Percentiles rank a stretch among this genome's conserved stretches.
phyloP scores from a whole-genome alignment of 1,140 invertebrate genomes.

The Intoshia linei region DNA sequence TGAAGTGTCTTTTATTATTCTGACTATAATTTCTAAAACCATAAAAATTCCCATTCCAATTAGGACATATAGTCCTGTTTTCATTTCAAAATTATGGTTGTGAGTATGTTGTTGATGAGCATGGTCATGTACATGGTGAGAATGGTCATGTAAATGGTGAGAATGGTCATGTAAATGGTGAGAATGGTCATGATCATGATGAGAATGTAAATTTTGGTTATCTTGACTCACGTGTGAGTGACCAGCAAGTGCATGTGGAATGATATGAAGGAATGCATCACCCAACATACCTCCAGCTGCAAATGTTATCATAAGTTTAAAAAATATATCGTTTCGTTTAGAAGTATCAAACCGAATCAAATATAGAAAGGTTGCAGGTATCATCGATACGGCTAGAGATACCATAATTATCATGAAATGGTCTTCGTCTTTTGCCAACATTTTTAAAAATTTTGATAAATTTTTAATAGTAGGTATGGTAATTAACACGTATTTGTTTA shows the following conservation, averaged over 20 bases:
- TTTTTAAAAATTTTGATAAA: too few relatives aligned
- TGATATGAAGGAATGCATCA: conserved; percentile 75
- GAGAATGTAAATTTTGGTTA: too few relatives aligned
- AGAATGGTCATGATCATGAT: conserved; percentile 25
- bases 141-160: conserved; percentile 26
- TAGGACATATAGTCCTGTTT: conserved; percentile 53
- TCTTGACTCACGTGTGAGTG: conserved; percentile 11
- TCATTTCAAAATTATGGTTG: conserved; percentile 30
- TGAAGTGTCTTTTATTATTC: conserved; percentile 41
- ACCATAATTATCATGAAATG: too few relatives aligned
- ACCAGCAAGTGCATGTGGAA: conserved; percentile 53
- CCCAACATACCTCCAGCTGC: conserved; percentile 67
- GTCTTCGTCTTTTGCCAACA: too few relatives aligned
- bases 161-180: conserved; percentile 27
- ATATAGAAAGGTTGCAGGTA: too few relatives aligned
- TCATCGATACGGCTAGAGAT: too few relatives aligned
- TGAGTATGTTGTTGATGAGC: conserved; percentile 26
- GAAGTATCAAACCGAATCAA: too few relatives aligned
- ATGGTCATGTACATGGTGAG: conserved; percentile 26
- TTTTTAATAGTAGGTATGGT: too few relatives aligned
- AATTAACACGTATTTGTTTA: too few relatives aligned
- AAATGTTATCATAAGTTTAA: conserved; percentile 63
- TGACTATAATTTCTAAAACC: conserved; percentile 58
- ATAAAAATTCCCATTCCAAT: conserved; percentile 61
- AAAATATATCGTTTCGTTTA: too few relatives aligned